A percentile compares a stretch with the other conserved stretches of the same genome.
Evolutionary conservation across 2,113 vertebrate genomes (phyloP).

Genomic region (rat (Rattus norvegicus)): DNA sequence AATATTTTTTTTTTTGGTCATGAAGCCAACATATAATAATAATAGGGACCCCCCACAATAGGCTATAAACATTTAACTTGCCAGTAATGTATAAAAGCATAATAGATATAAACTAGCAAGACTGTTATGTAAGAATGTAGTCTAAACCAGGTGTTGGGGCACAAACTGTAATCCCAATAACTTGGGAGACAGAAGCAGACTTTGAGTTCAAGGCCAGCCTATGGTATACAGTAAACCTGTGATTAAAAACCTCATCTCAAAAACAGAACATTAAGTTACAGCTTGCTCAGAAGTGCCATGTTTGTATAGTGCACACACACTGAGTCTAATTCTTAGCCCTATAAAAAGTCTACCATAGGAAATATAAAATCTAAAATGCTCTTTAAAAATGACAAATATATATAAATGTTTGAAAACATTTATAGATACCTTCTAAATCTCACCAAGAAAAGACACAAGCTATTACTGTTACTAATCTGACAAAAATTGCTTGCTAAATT

Average conservation of each 20-base stretch:
- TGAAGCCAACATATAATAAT: constrained; percentile 9
- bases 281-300: background rate
- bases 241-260: background rate
- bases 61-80: constrained; percentile 21
- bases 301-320: background rate
- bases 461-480: constrained; percentile 33
- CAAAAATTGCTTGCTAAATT: constrained; percentile 41
- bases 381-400: constrained; percentile 47
- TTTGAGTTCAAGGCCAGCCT: background rate
- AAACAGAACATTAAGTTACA: background rate
- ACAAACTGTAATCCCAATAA: background rate
- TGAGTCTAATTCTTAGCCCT: background rate
- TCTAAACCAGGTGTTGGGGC: background rate
- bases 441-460: constrained; percentile 10
- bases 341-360: background rate
- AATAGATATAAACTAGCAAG: background rate
- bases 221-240: no score
- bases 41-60: background rate
- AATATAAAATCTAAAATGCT: constrained; percentile 4
- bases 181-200: background rate
- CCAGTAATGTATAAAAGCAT: constrained; percentile 19
- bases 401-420: constrained; percentile 43
- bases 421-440: constrained; percentile 23
- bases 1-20: constrained; percentile 1
- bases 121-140: background rate